Evolutionary conservation across 2,888 invertebrate genomes (phyloP).

Genomic region (Antheraea assamensis): DNA sequence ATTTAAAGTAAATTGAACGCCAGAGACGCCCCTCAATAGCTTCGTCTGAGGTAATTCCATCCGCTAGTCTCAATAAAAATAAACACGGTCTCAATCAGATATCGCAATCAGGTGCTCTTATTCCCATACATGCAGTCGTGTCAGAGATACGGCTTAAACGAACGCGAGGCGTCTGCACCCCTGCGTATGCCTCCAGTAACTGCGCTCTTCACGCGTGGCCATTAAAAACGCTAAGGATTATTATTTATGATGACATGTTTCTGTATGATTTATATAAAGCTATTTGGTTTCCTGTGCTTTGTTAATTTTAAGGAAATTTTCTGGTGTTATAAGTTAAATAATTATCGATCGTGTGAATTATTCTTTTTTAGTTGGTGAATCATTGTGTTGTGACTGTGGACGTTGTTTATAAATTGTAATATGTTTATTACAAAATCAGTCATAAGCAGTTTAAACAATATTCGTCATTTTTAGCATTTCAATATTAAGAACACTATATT

Average conservation of each 20-base stretch:
- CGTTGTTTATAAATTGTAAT: background rate
- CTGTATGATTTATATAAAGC: too few relatives aligned
- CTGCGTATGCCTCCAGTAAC: conserved; percentile 9
- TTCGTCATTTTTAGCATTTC: background rate
- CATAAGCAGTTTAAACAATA: background rate
- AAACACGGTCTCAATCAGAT: conserved; percentile 65
- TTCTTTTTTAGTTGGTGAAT: too few relatives aligned
- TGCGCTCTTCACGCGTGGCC: conserved; percentile 48
- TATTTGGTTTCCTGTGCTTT: too few relatives aligned
- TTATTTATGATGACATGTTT: background rate
- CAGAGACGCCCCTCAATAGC: conserved; percentile 33
- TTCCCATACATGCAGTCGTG: conserved; percentile 48
- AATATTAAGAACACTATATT: background rate
- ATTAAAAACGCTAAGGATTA: conserved; percentile 34
- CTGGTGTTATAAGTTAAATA: too few relatives aligned
- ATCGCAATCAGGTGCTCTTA: conserved; percentile 76
- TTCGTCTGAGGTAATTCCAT: conserved; percentile 50
- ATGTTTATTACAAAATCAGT: background rate
- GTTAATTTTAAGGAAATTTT: too few relatives aligned
- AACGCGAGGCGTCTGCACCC: conserved; percentile 13
- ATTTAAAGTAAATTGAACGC: conserved; percentile 35
- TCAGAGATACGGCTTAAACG: conserved; percentile 32
- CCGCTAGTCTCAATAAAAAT: conserved; percentile 61
- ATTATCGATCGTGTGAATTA: too few relatives aligned
- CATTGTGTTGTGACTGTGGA: background rate